Base-by-base conservation (phyloP, 2,113 vertebrate species). In the Brienomyrus brachyistius region DNA sequence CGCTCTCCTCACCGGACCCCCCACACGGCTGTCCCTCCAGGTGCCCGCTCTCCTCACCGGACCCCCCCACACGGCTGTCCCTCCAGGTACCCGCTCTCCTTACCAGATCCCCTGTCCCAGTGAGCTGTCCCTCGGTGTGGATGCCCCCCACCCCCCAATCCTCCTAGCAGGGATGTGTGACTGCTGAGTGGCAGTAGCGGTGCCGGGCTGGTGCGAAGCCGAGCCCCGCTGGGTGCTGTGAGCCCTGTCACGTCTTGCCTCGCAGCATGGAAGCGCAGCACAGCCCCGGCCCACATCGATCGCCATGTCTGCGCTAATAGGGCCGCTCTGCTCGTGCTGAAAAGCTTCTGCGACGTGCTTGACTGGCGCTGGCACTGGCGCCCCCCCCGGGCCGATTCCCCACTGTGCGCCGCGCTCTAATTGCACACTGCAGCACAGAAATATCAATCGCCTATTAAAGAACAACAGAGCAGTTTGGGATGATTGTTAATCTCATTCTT, bases 381-480 rank as follows among this genome's bases (percentile, higher is more conserved):
- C 31, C 51, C 62, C 62, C 84, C 85, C 50, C 15, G 51, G 85
- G 85, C 27, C 13, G 1, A 54, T 54, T 35, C 51, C 50, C 85
- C 50, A 40, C 48, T 87, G 51, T 56, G 85, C 35, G 17, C 23
- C 8, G 48, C n/a, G n/a, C 50, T 87, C 85, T 87, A 87, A 87
- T 87, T 87, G 85, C 85, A 87, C 50, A 54, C 51, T 52, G 48
- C 15, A 48, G 51, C 85, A 87, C 85, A 56, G 27, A 87, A 87
- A 87, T 87, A 87, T 87, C 85, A 87, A 87, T 87, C 85, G 85
- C 15, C 48, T 54, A 87, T 87, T 87, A 87, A 87, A 87, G 45
- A 86, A 87, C 48, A 87, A 40, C 85, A 8, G 85, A 87, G 51
- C n/a, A 31, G 51, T 87, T 54, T 40, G 50, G 85, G n/a, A 54